A percentile compares a stretch with the other conserved stretches of the same genome.
Evolutionary conservation across 2,113 vertebrate species (phyloP).

Genomic region (Rhynchopsitta pachyrhyncha): DNA sequence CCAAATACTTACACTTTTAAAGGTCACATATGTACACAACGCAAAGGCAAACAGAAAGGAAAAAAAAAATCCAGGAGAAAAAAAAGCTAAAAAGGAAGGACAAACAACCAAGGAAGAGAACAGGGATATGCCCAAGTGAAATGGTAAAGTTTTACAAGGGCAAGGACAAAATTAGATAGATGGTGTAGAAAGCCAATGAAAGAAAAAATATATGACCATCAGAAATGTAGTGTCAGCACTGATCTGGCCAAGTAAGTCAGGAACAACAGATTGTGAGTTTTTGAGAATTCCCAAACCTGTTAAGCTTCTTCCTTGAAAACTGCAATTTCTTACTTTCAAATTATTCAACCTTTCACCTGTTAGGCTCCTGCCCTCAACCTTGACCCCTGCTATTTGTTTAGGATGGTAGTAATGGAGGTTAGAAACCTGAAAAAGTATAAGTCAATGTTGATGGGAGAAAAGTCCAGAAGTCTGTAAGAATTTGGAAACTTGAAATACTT

Average conservation of each 20-base stretch:
- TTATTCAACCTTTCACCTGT: constrained; percentile 88
- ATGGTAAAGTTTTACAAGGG: constrained; percentile 19
- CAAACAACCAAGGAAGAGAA: neutral
- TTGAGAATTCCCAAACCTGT: constrained; percentile 63
- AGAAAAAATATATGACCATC: constrained; percentile 2
- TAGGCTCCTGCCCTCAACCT: constrained; percentile 77
- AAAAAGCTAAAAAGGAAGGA: neutral
- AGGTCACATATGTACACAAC: neutral
- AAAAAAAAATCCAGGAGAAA: neutral
- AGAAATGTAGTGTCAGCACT: constrained; percentile 48
- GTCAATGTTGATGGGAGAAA: constrained; percentile 55
- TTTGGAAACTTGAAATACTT: constrained; percentile 34
- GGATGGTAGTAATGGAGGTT: constrained; percentile 72
- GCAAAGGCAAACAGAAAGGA: neutral
- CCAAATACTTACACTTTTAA: neutral
- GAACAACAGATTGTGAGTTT: neutral
- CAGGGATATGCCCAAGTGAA: neutral
- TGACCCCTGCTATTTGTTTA: constrained; percentile 82
- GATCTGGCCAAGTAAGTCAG: neutral
- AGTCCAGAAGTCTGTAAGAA: constrained; percentile 4
- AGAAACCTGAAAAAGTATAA: constrained; percentile 83
- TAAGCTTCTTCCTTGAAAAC: constrained; percentile 75
- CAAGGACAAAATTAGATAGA: constrained; percentile 49
- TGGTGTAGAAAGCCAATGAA: constrained; percentile 26
- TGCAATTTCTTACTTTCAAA: constrained; percentile 79